Base-by-base conservation (phyloP, 2,113 vertebrate genomes). In the Gobio gobio region DNA sequence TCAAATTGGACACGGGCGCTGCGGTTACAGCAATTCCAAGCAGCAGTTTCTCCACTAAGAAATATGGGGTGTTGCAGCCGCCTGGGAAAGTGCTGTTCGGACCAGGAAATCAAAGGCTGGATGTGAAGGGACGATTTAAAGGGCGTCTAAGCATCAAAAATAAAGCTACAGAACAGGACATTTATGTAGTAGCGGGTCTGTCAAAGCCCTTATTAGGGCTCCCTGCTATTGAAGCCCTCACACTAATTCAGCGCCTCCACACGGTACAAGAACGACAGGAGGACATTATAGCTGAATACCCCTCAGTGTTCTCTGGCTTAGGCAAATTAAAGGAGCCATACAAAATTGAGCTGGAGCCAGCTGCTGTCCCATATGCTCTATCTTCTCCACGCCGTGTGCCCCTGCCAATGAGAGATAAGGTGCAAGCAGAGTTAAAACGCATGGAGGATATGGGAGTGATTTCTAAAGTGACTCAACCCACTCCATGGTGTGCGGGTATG, bases 101-200 rank as follows among this genome's bases (percentile, higher is more conserved):
- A 51, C 49, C 49, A 51, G 49, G 49, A 5, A 51, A 61, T 3
- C 77, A 89, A 1, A 82, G 0, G 13, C 29, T 88, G 26, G 49
- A 88, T 0, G 79, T 80, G 0, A 63, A 77, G 24, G 79, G 79
- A 9, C 1, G 47, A 0, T 88, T 90, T 59, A 83, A 79, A 87
- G 87, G 36, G 8, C 0, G 26, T 0, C 13, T 54, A 20, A 54
- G 22, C 9, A 24, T 33, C 10, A 76, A 78, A 29, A 74, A 72
- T 7, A 77, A 40, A 78, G 45, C 26, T 63, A 82, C 81, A 9
- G 24, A 61, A 61, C 77, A 89, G 14, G 10, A 68, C 2, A 33
- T 88, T 18, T 87, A 88, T 78, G 83, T 86, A 18, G 87, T 88
- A 1, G 43, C 3, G 13, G 83, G 56, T 4, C 51, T 86, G 64